Evolutionary conservation across 2,113 vertebrate genomes (phyloP).

Genomic region (Calidris pygmaea): DNA sequence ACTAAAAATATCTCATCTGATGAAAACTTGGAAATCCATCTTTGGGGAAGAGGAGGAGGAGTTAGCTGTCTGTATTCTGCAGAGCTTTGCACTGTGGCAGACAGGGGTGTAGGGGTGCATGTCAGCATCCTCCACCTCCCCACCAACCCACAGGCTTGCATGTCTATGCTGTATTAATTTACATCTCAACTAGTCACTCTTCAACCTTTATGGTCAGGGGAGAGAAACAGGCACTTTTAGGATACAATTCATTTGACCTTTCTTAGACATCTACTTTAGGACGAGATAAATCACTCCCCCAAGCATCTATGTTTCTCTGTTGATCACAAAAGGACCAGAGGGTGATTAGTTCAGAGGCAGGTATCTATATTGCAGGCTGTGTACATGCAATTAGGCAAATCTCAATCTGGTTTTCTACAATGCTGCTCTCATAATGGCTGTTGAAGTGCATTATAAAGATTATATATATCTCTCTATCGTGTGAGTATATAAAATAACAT

Average conservation of each 20-base stretch:
- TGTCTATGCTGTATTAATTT: not conserved
- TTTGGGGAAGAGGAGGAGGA: not conserved
- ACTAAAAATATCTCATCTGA: not conserved
- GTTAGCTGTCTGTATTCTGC: not conserved
- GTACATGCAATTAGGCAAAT: not conserved
- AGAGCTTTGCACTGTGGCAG: not conserved
- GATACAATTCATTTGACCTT: slow-evolving; percentile 43
- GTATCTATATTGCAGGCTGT: not conserved
- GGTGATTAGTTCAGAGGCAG: not conserved
- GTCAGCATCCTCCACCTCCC: not conserved
- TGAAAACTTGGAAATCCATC: not conserved
- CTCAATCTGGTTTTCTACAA: not conserved
- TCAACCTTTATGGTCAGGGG: slow-evolving; percentile 17
- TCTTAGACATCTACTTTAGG: slow-evolving; percentile 15
- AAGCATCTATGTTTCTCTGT: not conserved
- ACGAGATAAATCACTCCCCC: slow-evolving; percentile 21
- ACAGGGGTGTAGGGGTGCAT: not conserved
- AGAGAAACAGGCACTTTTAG: slow-evolving; percentile 23
- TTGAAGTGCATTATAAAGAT: not conserved
- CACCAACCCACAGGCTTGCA: not conserved
- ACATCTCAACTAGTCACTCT: not conserved
- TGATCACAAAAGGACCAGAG: not conserved
- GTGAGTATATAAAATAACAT: not conserved
- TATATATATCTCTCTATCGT: not conserved
- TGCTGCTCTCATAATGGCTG: not conserved